Base-by-base conservation (phyloP, 2,888 invertebrate genomes). In the Limnephilus marmoratus region DNA sequence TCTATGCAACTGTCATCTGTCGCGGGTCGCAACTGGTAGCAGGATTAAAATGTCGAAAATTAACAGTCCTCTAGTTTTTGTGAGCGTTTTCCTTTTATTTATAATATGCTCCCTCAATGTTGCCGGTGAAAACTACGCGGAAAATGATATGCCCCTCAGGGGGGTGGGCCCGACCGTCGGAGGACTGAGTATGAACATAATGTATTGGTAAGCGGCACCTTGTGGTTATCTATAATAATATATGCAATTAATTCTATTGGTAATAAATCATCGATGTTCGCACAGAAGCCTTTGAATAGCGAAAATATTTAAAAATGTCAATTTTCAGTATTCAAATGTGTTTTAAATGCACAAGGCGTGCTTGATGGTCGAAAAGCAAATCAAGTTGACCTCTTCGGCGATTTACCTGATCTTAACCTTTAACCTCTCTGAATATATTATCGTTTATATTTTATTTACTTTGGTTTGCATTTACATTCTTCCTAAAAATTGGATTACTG, bases 161-260 rank as follows among this genome's bases (percentile, higher is more conserved):
- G 98, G 97, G 96, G 97, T 98, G 95, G 97, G 97, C 94, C 96
- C 96, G 95, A 97, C 97, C 95, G 96, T 96, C 95, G 97, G 97
- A 95, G 97, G 97, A 94, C 97, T 97, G 93, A 97, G 98, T 90
- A 97, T 98, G 95, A 98, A 98, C 95, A 98, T 99, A 95, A 96
- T 98, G 94, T 99, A 98, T 95, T 99, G 98, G 98, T 98, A 96
- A 96, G 97, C 31, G 81, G 80, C 37, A 81, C 88, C 88, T 89
- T 81, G 81, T 41, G 68, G 29, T n/a, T 68, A 68, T 68, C 68
- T n/a, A 68, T 24, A 68, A 68, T 68, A 68, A 68, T 24, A 68
- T 68, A 68, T n/a, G 68, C 68, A 68, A 24, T 68, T 24, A 68
- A 24, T 68, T 68, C 9, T 24, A 68, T 9, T 68, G 24, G 68